phyloP scores from a whole-genome alignment of 2,888 invertebrate genomes.

The Charanyca ferruginea region DNA sequence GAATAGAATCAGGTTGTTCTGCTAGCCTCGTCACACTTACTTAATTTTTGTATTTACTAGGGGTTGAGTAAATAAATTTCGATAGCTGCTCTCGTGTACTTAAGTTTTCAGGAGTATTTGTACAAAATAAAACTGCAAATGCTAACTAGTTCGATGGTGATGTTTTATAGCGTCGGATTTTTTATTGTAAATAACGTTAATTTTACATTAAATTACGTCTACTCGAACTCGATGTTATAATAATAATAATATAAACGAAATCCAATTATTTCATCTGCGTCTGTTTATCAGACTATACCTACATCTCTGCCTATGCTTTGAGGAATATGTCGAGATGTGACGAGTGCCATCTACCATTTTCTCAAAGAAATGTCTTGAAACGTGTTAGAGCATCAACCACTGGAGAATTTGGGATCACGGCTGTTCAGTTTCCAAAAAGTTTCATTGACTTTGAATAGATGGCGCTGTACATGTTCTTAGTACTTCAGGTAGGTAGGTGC shows the following conservation, averaged over 20 bases:
- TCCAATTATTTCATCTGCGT: neutral
- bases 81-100: neutral
- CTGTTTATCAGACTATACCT: neutral
- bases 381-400: neutral
- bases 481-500: constrained; percentile 10
- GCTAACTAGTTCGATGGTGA: neutral
- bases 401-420: constrained; percentile 1
- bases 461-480: constrained; percentile 49
- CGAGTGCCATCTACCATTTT: constrained; percentile 53
- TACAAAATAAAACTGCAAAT: neutral
- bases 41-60: neutral
- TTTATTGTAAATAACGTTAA: neutral
- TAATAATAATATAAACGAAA: neutral
- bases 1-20: too few species aligned
- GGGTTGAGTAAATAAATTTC: neutral
- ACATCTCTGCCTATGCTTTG: neutral
- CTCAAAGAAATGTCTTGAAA: constrained; percentile 7
- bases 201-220: neutral
- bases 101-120: neutral
- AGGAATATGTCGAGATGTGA: too few species aligned
- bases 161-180: neutral
- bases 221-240: neutral
- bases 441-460: constrained; percentile 46
- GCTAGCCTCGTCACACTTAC: too few species aligned
- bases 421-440: constrained; percentile 27